Conservation (phyloP, 2,888 invertebrate species). For the Coleophora deauratella region DNA sequence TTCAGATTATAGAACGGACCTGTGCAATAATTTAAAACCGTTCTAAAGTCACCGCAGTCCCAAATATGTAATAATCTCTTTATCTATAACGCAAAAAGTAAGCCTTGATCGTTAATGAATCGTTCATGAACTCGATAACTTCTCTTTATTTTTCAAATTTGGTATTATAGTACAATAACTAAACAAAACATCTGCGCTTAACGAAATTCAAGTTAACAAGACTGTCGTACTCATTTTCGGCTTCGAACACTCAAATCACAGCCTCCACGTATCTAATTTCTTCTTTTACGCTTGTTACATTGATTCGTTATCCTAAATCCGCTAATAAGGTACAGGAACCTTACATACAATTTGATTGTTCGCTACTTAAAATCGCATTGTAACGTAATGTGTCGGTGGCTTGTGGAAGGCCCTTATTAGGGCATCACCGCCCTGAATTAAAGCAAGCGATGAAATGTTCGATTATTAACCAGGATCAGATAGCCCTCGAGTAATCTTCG, state of each 20-base stretch:
- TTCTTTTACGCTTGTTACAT: constrained; percentile 45
- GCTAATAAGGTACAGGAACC: constrained; percentile 27
- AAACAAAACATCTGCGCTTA: constrained; percentile 11
- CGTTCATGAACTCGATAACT: too few species aligned
- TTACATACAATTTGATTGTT: constrained; percentile 36
- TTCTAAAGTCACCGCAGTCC: too few species aligned
- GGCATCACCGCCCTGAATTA: constrained; percentile 39
- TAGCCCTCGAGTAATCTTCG: constrained; percentile 38
- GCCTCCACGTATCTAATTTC: constrained; percentile 30
- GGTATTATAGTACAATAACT: too few species aligned
- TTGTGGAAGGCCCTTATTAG: constrained; percentile 47
- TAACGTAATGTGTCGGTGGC: constrained; percentile 45
- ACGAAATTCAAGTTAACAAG: constrained; percentile 7
- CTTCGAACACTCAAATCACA: constrained; percentile 34
- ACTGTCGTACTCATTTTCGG: constrained; percentile 38
- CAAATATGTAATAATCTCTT: too few species aligned
- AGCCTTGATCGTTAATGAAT: too few species aligned
- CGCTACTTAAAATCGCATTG: constrained; percentile 49
- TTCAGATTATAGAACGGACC: too few species aligned
- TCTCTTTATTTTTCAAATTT: too few species aligned
- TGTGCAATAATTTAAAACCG: too few species aligned
- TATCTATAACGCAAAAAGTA: too few species aligned
- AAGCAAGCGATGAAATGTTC: constrained; percentile 43
- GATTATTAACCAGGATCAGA: constrained; percentile 50
- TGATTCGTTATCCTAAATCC: constrained; percentile 42